Base-by-base conservation (phyloP, 2,113 vertebrate genomes). In the Tetrao urogallus region DNA sequence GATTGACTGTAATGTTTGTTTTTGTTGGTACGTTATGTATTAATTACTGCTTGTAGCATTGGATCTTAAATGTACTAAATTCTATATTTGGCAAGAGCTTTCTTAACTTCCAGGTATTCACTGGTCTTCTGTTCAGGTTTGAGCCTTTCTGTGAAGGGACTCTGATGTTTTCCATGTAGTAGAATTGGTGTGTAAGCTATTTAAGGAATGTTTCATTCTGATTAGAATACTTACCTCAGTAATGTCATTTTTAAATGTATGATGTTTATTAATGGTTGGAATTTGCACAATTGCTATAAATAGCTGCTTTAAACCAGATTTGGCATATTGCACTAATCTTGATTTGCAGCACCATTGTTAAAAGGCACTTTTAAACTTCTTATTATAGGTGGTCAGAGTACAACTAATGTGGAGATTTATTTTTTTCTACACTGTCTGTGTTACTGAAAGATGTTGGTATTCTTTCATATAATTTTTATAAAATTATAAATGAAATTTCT, bases 301-400 rank as follows among this genome's bases (percentile, higher is more conserved):
- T 89, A 61, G 2, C 76, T 89, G 84, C 69, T 91, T 94, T 75
- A 74, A 88, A 61, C 30, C 63, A 66, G 77, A 64, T 30, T 52
- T 85, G 72, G 89, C 81, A 32, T 75, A 64, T 69, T 97, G 95
- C 89, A 95, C 94, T 97, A 81, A 93, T 79, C 43, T 57, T 83
- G 70, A 94, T 83, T 95, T 93, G 94, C 76, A 85, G 80, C 90
- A 93, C 92, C 90, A 64, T 77, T 84, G 72, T 67, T 88, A 74
- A 93, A 95, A 92, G 92, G 91, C 94, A 97, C 94, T 97, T 97
- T 92, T 79, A 75, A 94, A 94, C 71, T 94, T 96, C 86, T 63
- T 94, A 91, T 76, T 54, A 74, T 84, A 67, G 74, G 77, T 74
- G 87, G 82, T 94, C 52, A 47, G 50, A 90, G 60, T 83, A 95